phyloP scores from a whole-genome alignment of 2,797 vertebrate genomes.

The Macroramphosus scolopax region DNA sequence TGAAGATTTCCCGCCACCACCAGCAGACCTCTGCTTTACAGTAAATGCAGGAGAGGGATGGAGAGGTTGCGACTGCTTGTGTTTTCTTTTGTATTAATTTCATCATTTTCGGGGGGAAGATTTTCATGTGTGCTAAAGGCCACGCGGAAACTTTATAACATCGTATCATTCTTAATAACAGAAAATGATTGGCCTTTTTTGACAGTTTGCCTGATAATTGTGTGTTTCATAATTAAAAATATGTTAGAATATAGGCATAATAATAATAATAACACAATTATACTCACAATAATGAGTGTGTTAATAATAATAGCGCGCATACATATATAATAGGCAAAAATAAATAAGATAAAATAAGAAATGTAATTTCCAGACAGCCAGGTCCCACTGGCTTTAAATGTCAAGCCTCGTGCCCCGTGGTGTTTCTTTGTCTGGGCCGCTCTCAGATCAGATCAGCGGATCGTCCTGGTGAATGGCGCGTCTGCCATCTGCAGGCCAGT shows the following conservation, averaged over 20 bases:
- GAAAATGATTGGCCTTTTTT: too few species aligned
- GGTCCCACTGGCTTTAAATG: constrained; percentile 51
- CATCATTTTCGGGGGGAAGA: too few species aligned
- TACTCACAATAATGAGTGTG: too few species aligned
- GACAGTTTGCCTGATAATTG: too few species aligned
- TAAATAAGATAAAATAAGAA: background rate
- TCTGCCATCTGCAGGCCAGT: constrained; percentile 78
- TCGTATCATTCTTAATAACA: too few species aligned
- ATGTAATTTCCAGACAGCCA: constrained; percentile 32
- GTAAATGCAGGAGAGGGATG: constrained; percentile 1
- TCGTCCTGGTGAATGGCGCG: constrained; percentile 69
- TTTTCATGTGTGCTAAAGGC: too few species aligned
- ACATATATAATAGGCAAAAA: background rate
- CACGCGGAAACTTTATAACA: too few species aligned
- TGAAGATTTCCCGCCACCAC: constrained; percentile 48
- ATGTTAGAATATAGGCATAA: too few species aligned
- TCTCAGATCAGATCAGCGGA: constrained; percentile 40
- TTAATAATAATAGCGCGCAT: too few species aligned
- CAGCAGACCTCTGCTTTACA: constrained; percentile 7
- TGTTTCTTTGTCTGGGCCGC: constrained; percentile 76
- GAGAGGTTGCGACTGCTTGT: background rate
- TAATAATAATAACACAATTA: background rate
- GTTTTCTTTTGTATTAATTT: too few species aligned
- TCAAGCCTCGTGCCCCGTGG: constrained; percentile 46
- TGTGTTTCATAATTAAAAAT: too few species aligned